Evolutionary conservation across 2,113 vertebrate genomes (phyloP).

Genomic region (Engraulis encrasicolus): DNA sequence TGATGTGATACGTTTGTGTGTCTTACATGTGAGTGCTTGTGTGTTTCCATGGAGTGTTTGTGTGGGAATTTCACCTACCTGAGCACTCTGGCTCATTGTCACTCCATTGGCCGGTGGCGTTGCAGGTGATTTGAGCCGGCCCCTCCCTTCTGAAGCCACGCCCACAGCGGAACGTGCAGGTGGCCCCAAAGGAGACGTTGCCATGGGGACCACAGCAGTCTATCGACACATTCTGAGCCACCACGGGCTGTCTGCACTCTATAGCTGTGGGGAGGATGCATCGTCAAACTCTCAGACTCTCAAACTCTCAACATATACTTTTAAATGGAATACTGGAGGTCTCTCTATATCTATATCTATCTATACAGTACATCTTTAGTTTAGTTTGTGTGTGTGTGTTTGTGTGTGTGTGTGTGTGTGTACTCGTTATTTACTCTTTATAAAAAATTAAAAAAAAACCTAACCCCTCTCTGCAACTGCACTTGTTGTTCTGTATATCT

Average conservation of each 20-base stretch:
- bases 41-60: background rate
- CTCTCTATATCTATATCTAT: too few relatives aligned
- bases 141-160: slow-evolving; percentile 64
- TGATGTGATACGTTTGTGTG: background rate
- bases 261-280: background rate
- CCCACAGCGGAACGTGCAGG: background rate
- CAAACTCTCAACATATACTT: background rate
- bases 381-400: too few relatives aligned
- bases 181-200: background rate
- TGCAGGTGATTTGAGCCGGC: slow-evolving; percentile 47
- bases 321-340: too few relatives aligned
- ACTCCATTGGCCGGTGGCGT: slow-evolving; percentile 55
- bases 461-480: too few relatives aligned
- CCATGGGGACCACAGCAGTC: background rate
- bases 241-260: background rate
- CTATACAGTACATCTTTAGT: background rate
- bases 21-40: background rate
- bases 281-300: background rate
- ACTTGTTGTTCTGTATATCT: too few relatives aligned
- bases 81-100: slow-evolving; percentile 59
- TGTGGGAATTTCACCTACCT: slow-evolving; percentile 46
- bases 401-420: too few relatives aligned
- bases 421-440: too few relatives aligned
- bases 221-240: background rate
- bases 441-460: too few relatives aligned